Evolutionary conservation across 2,888 invertebrate genomes (phyloP).

Genomic region (Neoaliturus tenellus): DNA sequence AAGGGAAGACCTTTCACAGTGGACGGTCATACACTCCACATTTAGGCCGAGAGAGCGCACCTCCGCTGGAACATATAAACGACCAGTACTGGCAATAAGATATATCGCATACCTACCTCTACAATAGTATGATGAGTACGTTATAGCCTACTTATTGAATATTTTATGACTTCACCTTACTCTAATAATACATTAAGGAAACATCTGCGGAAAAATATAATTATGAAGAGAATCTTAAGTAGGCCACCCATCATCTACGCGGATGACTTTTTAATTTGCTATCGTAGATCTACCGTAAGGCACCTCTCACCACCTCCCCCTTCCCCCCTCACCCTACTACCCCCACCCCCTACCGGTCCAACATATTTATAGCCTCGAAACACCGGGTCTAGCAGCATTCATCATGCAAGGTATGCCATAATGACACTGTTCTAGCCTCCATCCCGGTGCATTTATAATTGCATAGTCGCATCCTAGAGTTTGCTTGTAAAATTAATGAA

Average conservation of each 20-base stretch:
- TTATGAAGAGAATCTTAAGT: too few species aligned
- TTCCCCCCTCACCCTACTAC: not conserved
- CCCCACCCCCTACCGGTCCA: not conserved
- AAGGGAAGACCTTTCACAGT: too few species aligned
- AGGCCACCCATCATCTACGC: too few species aligned
- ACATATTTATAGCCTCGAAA: slow-evolving; percentile 11
- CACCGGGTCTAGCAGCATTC: not conserved
- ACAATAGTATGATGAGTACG: too few species aligned
- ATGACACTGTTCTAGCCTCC: slow-evolving; percentile 17
- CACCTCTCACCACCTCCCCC: not conserved
- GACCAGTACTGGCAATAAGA: slow-evolving; percentile 8
- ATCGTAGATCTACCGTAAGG: slow-evolving; percentile 14
- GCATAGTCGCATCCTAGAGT: not conserved
- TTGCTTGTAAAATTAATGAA: too few species aligned
- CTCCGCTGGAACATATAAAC: not conserved
- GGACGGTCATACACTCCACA: not conserved
- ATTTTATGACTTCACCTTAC: too few species aligned
- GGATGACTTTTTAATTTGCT: slow-evolving; percentile 10
- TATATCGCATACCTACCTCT: not conserved
- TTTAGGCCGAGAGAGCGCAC: not conserved
- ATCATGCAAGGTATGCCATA: not conserved
- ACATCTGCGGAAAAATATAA: too few species aligned
- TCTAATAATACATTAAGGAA: too few species aligned
- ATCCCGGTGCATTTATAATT: not conserved
- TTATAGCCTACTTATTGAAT: too few species aligned